Percentiles rank a stretch among this genome's conserved stretches.
These are phyloP conservation scores for Crotalus tigris DNA, from an alignment of 2,113 vertebrate species.

Conservation along the genomic window DNA sequence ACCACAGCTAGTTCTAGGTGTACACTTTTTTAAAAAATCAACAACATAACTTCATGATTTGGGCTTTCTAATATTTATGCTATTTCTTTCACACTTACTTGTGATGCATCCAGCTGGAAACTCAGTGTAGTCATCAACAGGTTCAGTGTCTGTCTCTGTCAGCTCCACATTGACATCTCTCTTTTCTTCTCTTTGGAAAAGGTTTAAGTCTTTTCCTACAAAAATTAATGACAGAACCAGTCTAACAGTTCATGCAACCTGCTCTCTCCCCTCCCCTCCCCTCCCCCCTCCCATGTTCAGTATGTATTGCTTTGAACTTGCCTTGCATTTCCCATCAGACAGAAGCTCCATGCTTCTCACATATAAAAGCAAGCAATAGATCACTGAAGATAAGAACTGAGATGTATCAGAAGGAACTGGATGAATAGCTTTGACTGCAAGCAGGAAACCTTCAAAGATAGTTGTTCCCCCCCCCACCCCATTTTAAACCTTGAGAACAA, in stretches of 20 bases:
- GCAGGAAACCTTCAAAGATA: neutral
- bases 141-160: neutral
- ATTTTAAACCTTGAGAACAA: neutral
- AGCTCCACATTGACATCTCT: neutral
- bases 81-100: conserved; percentile 7
- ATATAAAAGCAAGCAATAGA: neutral
- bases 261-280: neutral
- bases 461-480: neutral
- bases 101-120: neutral
- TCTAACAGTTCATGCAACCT: neutral
- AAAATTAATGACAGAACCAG: neutral
- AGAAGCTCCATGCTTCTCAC: neutral
- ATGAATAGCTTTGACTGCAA: neutral
- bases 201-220: conserved; percentile 1
- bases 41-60: no score
- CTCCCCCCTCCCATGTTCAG: no score
- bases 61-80: neutral
- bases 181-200: neutral
- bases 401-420: neutral
- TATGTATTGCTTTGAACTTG: neutral
- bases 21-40: neutral
- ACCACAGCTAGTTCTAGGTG: neutral
- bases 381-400: neutral
- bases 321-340: neutral
- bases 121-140: neutral